Base-by-base conservation (phyloP, 2,797 vertebrate species). In the Oreortyx pictus region DNA sequence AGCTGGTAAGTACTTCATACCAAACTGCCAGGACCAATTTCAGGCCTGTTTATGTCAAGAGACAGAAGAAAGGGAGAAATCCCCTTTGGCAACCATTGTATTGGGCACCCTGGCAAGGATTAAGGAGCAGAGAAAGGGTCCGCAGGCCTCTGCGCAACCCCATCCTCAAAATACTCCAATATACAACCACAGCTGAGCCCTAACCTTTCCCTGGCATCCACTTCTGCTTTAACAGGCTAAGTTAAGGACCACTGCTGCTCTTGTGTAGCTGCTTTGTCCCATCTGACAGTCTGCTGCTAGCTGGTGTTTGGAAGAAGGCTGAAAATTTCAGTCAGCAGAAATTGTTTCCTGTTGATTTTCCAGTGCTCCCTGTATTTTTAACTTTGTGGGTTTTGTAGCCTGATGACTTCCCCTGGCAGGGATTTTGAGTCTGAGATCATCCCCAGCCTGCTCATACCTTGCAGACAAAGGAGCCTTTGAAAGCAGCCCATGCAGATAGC, bases 381-480 rank as follows among this genome's bases (percentile, higher is more conserved):
- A 94, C 92, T 96, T 92, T 37, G 60, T 87, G 93, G 85, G 84
- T 91, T 92, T 88, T 64, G 85, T 74, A 89, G 89, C 88, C 92
- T 70, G 27, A 86, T 94, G 91, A 94, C 87, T 94, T 96, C 94
- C 95, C 86, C 94, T 95, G 89, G 88, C 94, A 92, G 90, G 72
- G 87, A 92, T 92, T 94, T 95, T 14, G 31, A 39, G 82, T 66
- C 80, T 94, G 90, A 96, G 85, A 54, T 91, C 89, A 96, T 91
- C 92, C 86, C 88, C 86, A 96, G 86, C 86, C 59, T 67, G 88
- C 80, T 90, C 91, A 95, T 96, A 97, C 94, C 94, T 95, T 93
- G 89, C 59, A 96, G 90, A 97, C 95, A 96, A 95, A 96, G 95
- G 79, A 71, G 72, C 61, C 93, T 95, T 96, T 97, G 95, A 96